These are phyloP conservation scores for Enteromius unitaeniatus DNA, from an alignment of 2,797 vertebrate species.

Conservation along the genomic window DNA sequence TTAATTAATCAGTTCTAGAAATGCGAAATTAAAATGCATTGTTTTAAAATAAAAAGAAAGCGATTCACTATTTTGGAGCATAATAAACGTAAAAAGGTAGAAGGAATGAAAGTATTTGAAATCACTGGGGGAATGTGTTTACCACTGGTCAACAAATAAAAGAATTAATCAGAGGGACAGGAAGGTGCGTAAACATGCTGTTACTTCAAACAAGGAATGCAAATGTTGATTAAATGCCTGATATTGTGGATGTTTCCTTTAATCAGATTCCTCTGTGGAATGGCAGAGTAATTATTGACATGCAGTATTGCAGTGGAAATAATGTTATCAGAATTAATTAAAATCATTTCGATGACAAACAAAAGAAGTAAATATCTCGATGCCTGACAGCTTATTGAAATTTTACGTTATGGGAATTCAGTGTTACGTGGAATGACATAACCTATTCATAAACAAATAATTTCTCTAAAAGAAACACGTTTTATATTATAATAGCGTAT, in stretches of 20 bases:
- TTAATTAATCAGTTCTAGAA: not conserved
- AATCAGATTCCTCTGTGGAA: constrained; percentile 55
- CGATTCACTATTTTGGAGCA: constrained; percentile 4
- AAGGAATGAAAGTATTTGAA: constrained; percentile 3
- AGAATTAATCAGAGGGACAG: constrained; percentile 39
- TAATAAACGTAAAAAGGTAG: not conserved
- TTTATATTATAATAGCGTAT: no score
- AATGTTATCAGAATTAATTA: constrained; percentile 59
- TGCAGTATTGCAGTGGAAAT: constrained; percentile 20
- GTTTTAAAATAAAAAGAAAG: not conserved
- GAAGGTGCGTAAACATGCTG: constrained; percentile 27
- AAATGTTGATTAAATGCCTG: constrained; percentile 61
- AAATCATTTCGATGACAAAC: constrained; percentile 36
- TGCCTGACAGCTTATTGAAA: constrained; percentile 34
- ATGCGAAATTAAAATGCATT: not conserved
- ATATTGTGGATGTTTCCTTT: constrained; percentile 55
- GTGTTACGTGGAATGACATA: not conserved
- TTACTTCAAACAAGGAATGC: constrained; percentile 56
- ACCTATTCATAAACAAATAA: not conserved
- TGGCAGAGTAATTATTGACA: constrained; percentile 39
- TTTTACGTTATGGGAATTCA: not conserved
- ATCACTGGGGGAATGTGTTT: constrained; percentile 44
- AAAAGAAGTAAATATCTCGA: constrained; percentile 41
- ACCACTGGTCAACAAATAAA: constrained; percentile 26
- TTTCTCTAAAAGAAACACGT: not conserved